phyloP scores from a whole-genome alignment of 2,888 invertebrate genomes.

The Limnephilus marmoratus region DNA sequence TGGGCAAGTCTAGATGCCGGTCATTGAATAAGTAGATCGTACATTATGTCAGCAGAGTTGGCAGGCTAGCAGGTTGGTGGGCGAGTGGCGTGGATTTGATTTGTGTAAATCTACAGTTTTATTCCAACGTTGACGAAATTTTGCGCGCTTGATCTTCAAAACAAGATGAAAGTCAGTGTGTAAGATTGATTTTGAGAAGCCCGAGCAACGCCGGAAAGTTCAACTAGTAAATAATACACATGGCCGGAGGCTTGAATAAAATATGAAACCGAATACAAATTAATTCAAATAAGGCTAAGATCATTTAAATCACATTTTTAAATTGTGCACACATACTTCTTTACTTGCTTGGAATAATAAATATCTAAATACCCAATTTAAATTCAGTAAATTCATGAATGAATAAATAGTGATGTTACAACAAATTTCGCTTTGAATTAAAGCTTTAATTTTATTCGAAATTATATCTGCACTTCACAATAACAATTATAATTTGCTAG shows the following conservation, averaged over 20 bases:
- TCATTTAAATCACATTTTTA: slow-evolving; percentile 11
- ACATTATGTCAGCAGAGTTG: background rate
- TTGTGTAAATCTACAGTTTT: too few relatives aligned
- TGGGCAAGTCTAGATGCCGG: slow-evolving; percentile 13
- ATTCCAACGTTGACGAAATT: too few relatives aligned
- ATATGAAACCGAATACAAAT: background rate
- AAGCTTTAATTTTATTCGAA: background rate
- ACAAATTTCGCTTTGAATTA: background rate
- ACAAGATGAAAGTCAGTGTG: too few relatives aligned
- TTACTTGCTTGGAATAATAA: background rate
- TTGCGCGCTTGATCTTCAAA: too few relatives aligned
- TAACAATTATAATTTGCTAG: background rate
- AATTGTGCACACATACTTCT: background rate
- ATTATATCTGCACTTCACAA: background rate
- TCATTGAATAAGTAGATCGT: slow-evolving; percentile 36
- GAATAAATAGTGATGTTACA: background rate
- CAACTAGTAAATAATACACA: background rate
- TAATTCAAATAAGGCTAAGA: slow-evolving; percentile 11
- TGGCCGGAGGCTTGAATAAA: slow-evolving; percentile 30
- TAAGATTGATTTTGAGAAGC: background rate
- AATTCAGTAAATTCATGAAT: background rate
- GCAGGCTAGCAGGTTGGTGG: too few relatives aligned
- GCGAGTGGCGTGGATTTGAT: too few relatives aligned
- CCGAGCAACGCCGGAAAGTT: too few relatives aligned
- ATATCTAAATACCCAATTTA: background rate